phyloP scores from a whole-genome alignment of 2,797 vertebrate genomes.

The Chrysocyon brachyurus region DNA sequence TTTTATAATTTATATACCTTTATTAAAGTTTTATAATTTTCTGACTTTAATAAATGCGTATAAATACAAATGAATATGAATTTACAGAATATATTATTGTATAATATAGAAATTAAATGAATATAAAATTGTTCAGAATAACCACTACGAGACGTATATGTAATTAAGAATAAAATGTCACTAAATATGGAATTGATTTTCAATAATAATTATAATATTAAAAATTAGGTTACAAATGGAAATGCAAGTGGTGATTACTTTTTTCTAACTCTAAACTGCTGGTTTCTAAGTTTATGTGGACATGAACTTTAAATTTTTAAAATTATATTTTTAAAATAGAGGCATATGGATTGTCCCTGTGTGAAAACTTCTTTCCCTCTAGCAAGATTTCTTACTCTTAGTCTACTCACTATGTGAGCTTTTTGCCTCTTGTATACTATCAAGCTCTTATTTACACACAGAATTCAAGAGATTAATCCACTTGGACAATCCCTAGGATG shows the following conservation, averaged over 20 bases:
- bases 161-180: neutral
- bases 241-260: neutral
- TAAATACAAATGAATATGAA: neutral
- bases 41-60: neutral
- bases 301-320: neutral
- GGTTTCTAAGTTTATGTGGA: neutral
- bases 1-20: too few relatives aligned
- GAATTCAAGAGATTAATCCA: neutral
- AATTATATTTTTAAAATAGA: neutral
- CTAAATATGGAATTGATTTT: neutral
- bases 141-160: neutral
- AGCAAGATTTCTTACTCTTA: neutral
- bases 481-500: neutral
- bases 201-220: neutral
- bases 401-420: fast-evolving
- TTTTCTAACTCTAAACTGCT: neutral
- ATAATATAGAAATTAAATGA: neutral
- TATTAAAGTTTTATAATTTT: neutral
- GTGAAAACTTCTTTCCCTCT: neutral
- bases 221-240: neutral
- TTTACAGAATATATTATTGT: neutral
- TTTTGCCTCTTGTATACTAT: too few relatives aligned
- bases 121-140: neutral
- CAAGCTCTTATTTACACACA: neutral
- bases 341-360: too few relatives aligned